Evolutionary conservation across 2,797 vertebrate genomes (phyloP).

Genomic region (Amblyraja radiata): DNA sequence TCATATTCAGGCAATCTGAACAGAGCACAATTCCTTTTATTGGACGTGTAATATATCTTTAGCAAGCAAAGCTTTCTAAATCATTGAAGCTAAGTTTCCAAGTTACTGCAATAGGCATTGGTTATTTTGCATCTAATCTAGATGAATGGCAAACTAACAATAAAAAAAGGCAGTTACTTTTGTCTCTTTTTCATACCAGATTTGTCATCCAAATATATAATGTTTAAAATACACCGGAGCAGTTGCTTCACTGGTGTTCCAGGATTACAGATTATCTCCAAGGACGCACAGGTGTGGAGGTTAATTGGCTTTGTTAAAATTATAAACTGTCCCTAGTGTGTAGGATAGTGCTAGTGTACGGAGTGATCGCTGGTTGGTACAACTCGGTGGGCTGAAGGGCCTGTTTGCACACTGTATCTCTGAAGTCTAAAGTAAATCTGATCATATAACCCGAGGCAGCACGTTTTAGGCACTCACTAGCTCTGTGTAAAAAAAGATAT

Average conservation of each 20-base stretch:
- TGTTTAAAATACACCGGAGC: neutral
- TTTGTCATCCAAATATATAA: neutral
- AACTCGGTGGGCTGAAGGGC: too few relatives aligned
- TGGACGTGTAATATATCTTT: neutral
- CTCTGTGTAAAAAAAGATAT: too few relatives aligned
- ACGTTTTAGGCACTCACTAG: too few relatives aligned
- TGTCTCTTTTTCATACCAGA: neutral
- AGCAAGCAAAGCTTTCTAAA: neutral
- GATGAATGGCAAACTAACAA: neutral
- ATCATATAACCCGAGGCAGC: too few relatives aligned
- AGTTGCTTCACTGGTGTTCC: neutral
- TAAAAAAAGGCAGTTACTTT: neutral
- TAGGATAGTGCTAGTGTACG: too few relatives aligned
- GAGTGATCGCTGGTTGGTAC: too few relatives aligned
- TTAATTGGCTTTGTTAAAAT: too few relatives aligned
- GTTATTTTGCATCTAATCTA: neutral
- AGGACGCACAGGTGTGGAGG: too few relatives aligned
- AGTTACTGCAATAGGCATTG: neutral
- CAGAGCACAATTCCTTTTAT: neutral
- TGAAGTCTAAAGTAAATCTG: too few relatives aligned
- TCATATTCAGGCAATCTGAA: neutral
- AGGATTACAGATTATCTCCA: neutral
- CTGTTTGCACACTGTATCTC: too few relatives aligned
- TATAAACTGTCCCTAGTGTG: too few relatives aligned
- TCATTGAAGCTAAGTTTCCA: neutral